Evolutionary conservation across 1,140 invertebrate genomes (phyloP).

Genomic region (Ptiloglossa arizonensis): DNA sequence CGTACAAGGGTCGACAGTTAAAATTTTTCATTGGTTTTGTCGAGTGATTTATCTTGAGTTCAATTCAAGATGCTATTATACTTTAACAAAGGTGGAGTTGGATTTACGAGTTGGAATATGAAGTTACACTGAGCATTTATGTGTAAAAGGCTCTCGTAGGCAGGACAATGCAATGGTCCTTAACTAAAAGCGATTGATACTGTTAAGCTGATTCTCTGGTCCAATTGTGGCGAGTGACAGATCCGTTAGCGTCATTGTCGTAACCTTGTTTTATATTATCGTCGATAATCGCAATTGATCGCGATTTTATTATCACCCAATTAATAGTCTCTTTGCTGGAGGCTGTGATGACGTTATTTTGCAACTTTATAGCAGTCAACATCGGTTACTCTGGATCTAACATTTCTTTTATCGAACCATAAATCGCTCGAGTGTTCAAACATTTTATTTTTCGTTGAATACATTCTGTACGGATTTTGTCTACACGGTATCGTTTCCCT

Average conservation of each 20-base stretch:
- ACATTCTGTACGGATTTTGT: no score
- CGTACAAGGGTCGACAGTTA: no score
- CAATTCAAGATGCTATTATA: no score
- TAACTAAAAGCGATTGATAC: neutral
- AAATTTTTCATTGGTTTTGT: no score
- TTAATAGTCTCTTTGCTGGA: neutral
- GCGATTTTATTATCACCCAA: neutral
- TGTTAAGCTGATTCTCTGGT: neutral
- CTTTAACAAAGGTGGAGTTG: neutral
- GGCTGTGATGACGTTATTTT: neutral
- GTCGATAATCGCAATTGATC: conserved; percentile 3
- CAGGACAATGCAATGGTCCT: neutral
- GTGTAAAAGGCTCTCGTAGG: neutral
- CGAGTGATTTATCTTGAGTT: no score
- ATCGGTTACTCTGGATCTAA: no score
- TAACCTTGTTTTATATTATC: neutral
- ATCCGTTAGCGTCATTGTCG: neutral
- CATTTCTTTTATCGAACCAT: no score
- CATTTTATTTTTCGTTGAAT: no score
- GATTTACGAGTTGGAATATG: neutral
- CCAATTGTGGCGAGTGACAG: neutral
- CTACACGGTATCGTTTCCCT: no score
- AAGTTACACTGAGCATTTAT: neutral
- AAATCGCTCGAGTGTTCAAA: no score
- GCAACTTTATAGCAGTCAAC: no score